Conservation (phyloP, 2,113 vertebrate species). For the Bufo gargarizans region DNA sequence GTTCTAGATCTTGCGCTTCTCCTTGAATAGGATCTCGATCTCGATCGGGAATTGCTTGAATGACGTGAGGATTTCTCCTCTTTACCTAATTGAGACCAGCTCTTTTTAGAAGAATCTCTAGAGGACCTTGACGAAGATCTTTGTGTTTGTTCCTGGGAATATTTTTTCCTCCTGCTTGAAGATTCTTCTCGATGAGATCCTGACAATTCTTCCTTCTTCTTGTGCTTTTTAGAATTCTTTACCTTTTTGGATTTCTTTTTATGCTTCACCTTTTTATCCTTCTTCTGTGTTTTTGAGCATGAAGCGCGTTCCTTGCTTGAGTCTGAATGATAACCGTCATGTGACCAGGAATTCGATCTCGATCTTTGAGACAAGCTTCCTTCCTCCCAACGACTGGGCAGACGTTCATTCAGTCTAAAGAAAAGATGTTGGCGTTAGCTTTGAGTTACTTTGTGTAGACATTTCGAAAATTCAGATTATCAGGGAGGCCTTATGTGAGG, state of each 20-base stretch:
- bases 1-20: constrained; percentile 73
- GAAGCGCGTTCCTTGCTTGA: constrained; percentile 74
- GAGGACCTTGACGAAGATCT: constrained; percentile 78
- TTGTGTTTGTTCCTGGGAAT: constrained; percentile 67
- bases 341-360: constrained; percentile 87
- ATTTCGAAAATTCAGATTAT: too few species aligned
- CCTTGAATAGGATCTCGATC: constrained; percentile 75
- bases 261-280: constrained; percentile 86
- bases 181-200: constrained; percentile 76
- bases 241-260: constrained; percentile 93
- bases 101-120: constrained; percentile 73
- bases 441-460: neutral
- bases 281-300: constrained; percentile 75
- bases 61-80: constrained; percentile 72
- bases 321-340: constrained; percentile 78
- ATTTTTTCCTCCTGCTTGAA: constrained; percentile 71
- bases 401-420: constrained; percentile 80
- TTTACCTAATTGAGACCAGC: constrained; percentile 79
- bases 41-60: constrained; percentile 78
- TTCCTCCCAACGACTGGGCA: constrained; percentile 87
- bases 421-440: constrained; percentile 18
- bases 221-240: constrained; percentile 86
- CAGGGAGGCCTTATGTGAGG: too few species aligned
- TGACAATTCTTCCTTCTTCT: constrained; percentile 74
- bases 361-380: constrained; percentile 86